phyloP scores from a whole-genome alignment of 2,113 vertebrate species.

The Dipodomys merriami region DNA sequence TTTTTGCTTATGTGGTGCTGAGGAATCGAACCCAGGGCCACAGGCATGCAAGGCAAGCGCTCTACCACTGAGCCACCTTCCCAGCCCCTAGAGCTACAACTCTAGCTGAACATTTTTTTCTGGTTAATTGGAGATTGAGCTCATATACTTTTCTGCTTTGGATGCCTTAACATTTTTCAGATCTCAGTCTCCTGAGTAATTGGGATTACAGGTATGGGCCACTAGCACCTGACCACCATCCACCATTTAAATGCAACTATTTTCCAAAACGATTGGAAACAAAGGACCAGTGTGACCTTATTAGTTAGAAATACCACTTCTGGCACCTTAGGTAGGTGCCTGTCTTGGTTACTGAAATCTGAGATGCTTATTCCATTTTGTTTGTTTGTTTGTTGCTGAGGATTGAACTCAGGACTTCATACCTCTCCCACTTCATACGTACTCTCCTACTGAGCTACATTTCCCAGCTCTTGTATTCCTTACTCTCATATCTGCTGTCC shows the following conservation, averaged over 20 bases:
- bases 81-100: too few species aligned
- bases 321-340: background rate
- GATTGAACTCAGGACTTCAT: background rate
- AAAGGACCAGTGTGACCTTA: background rate
- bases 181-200: too few species aligned
- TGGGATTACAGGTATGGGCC: too few species aligned
- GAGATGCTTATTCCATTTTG: background rate
- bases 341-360: background rate
- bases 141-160: too few species aligned
- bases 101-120: too few species aligned
- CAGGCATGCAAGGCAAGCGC: too few species aligned
- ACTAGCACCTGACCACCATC: background rate
- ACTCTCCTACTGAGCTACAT: background rate
- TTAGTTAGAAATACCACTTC: background rate
- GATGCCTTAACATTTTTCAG: too few species aligned
- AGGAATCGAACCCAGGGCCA: too few species aligned
- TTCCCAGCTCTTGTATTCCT: background rate
- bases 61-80: too few species aligned
- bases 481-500: background rate
- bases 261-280: constrained; percentile 19
- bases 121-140: too few species aligned
- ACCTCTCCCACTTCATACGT: background rate
- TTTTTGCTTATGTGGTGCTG: too few species aligned
- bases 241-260: background rate
- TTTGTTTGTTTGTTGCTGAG: background rate